These are phyloP conservation scores for Cheumatopsyche charites DNA, from an alignment of 1,140 invertebrate species.

Conservation along the genomic window DNA sequence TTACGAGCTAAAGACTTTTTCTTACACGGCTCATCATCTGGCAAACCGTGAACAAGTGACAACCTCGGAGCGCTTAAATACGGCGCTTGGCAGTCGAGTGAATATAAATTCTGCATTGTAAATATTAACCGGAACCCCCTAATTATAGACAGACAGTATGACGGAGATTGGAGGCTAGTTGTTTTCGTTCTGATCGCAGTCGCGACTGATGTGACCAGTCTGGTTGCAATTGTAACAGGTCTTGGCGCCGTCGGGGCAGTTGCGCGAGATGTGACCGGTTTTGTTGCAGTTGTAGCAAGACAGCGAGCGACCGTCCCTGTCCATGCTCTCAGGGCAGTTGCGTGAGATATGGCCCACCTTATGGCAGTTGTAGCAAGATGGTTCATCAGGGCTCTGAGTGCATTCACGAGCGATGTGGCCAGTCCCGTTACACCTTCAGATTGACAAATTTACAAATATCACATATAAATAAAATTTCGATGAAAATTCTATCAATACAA, in stretches of 20 bases:
- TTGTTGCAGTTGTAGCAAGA: slow-evolving; percentile 91
- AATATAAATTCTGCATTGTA: slow-evolving; percentile 51
- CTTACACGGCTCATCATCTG: slow-evolving; percentile 36
- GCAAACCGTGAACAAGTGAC: slow-evolving; percentile 25
- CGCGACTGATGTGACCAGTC: slow-evolving; percentile 86
- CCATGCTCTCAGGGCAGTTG: slow-evolving; percentile 76
- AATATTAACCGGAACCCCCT: slow-evolving; percentile 49
- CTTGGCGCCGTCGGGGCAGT: slow-evolving; percentile 84
- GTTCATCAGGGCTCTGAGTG: slow-evolving; percentile 77
- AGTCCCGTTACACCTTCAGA: slow-evolving; percentile 77
- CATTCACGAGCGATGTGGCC: slow-evolving; percentile 92
- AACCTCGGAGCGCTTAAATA: slow-evolving; percentile 40
- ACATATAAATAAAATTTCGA: neutral
- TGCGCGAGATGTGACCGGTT: slow-evolving; percentile 85
- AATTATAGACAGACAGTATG: slow-evolving; percentile 32
- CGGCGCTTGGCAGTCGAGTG: slow-evolving; percentile 47
- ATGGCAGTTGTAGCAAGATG: slow-evolving; percentile 87
- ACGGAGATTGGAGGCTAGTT: slow-evolving; percentile 59
- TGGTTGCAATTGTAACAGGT: slow-evolving; percentile 90
- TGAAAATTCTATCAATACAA: neutral
- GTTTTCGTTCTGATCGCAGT: slow-evolving; percentile 80
- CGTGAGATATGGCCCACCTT: slow-evolving; percentile 88
- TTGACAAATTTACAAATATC: slow-evolving; percentile 4
- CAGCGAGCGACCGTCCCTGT: slow-evolving; percentile 61
- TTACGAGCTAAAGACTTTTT: slow-evolving; percentile 45